Conservation (phyloP, 2,888 invertebrate genomes). For the Sphecodes monilicornis region DNA sequence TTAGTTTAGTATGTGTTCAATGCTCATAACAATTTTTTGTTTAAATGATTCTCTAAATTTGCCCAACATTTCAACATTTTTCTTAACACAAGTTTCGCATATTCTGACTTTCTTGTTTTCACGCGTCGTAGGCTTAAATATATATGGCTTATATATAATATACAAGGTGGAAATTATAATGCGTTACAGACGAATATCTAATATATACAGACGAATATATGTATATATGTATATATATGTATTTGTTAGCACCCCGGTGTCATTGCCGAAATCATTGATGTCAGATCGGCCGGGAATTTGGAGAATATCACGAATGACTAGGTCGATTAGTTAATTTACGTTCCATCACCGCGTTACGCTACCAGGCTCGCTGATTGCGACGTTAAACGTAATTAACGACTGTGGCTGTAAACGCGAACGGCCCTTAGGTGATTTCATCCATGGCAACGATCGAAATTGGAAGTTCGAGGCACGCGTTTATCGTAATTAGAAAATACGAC, state of each 20-base stretch:
- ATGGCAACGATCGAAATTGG: constrained; percentile 35
- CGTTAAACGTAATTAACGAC: constrained; percentile 73
- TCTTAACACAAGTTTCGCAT: too few species aligned
- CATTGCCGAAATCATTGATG: constrained; percentile 23
- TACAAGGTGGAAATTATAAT: too few species aligned
- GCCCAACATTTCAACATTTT: too few species aligned
- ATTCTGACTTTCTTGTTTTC: too few species aligned
- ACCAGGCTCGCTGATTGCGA: constrained; percentile 58
- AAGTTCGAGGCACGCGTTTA: constrained; percentile 32
- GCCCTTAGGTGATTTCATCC: constrained; percentile 53
- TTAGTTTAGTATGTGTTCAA: too few species aligned
- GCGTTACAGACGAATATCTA: too few species aligned
- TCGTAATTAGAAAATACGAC: constrained; percentile 11
- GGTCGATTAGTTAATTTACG: constrained; percentile 73
- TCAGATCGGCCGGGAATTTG: constrained; percentile 32
- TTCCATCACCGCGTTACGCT: constrained; percentile 64
- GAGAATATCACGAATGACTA: constrained; percentile 53
- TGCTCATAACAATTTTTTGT: too few species aligned
- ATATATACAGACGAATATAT: too few species aligned
- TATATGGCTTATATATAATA: too few species aligned
- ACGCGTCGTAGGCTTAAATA: too few species aligned
- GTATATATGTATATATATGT: too few species aligned
- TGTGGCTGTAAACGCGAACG: constrained; percentile 57
- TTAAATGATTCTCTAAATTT: too few species aligned
- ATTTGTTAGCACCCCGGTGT: background rate